phyloP scores from a whole-genome alignment of 2,888 invertebrate species.

The Drosophila imparisetae region DNA sequence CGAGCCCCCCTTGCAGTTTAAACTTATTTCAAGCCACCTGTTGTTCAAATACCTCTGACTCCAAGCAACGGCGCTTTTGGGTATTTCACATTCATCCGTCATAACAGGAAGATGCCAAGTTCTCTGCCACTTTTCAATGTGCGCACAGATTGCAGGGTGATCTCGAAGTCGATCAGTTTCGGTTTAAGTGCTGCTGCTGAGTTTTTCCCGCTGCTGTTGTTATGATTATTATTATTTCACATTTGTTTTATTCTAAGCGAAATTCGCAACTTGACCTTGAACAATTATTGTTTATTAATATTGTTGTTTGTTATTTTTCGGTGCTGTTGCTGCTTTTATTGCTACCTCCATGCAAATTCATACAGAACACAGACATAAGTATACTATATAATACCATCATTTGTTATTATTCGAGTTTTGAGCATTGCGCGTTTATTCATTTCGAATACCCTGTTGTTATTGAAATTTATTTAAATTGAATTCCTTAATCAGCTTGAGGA shows the following conservation, averaged over 20 bases:
- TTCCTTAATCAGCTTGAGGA: not conserved
- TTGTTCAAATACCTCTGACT: constrained; percentile 21
- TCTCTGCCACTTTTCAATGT: not conserved
- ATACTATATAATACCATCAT: constrained; percentile 1
- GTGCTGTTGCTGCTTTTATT: constrained; percentile 17
- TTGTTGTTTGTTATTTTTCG: constrained; percentile 39
- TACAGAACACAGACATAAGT: constrained; percentile 1
- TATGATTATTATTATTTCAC: constrained; percentile 36
- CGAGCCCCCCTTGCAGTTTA: constrained; percentile 24
- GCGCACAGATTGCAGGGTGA: constrained; percentile 8
- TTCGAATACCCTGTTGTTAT: constrained; percentile 21
- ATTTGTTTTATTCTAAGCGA: constrained; percentile 68
- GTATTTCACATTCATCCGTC: not conserved
- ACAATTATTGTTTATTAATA: constrained; percentile 75
- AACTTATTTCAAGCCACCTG: constrained; percentile 26
- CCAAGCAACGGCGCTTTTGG: not conserved
- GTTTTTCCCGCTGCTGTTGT: constrained; percentile 29
- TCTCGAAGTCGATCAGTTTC: not conserved
- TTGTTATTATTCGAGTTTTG: constrained; percentile 11
- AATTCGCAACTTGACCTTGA: constrained; percentile 68
- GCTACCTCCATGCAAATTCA: constrained; percentile 9
- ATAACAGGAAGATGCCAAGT: not conserved
- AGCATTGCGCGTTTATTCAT: constrained; percentile 20
- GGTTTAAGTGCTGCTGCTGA: not conserved
- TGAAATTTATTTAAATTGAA: not conserved